Evolutionary conservation across 92 coral and sea anemone genomes (phyloP), one percentile per base, ranked within the genome.

Genomic region (Siderastrea radians): DNA sequence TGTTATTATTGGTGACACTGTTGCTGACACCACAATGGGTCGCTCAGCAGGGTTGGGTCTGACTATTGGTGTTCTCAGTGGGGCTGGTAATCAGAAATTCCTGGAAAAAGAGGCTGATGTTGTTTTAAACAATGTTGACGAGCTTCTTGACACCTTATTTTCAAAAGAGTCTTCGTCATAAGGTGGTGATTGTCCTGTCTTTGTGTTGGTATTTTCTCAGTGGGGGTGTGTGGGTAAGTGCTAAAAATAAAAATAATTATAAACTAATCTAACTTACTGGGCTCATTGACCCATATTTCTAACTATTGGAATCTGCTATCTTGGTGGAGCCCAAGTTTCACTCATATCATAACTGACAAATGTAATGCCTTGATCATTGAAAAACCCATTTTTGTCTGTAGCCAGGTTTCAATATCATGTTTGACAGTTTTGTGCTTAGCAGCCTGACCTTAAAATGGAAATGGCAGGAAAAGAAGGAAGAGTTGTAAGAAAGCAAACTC

Each of bases 21-120:
- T 94, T 0, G 96, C 98, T 9, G 99, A 97, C 81, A 97, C 98
- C 71, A 87, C 93, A 8, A 95, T 97, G 98, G 99, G 98, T 49
- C 91, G 90, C 16, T 95, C 97, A 12, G 99, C 99, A 52, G 95
- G 97, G 49, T 78, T 97, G 67, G 99, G 99, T 58, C 73, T 95
- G n/a, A 93, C 95, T 0, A 87, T 97, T 0, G 99, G 99, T 15
- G 99, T 97, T 8, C 95, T 94, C 38, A 93, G 95, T 71, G 99
- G 99, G 3, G 96, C 95, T 38, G 99, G 99, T 2, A 93, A 96
- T 26, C 75, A 80, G 70, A 72, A 65, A 17, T 94, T 93, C n/a
- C 81, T 96, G 3, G 94, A 95, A 67, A 91, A 83, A 77, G 98
- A 93, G 54, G 96, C 99, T 46, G 98, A 96, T 68, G 88, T 93